phyloP scores from a whole-genome alignment of 2,113 vertebrate species.

The Capreolus pygargus region DNA sequence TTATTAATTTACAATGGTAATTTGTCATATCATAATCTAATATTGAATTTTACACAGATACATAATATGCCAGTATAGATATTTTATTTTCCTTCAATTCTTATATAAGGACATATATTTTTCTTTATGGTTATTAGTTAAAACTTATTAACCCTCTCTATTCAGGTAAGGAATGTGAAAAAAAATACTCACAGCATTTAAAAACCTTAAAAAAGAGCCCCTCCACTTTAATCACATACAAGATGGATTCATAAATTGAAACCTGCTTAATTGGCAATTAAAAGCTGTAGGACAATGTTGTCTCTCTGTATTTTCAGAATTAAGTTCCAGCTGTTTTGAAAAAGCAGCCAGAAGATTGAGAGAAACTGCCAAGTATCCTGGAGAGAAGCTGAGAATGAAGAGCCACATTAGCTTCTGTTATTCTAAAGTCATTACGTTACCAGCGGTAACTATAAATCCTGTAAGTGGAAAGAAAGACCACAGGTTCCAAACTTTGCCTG shows the following conservation, averaged over 20 bases:
- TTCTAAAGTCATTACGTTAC: neutral
- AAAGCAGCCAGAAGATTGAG: constrained; percentile 63
- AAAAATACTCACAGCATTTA: neutral
- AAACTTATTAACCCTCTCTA: neutral
- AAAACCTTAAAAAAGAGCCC: neutral
- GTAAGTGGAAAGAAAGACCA: neutral
- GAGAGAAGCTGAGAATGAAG: constrained; percentile 51
- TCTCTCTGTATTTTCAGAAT: constrained; percentile 55
- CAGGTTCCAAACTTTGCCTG: neutral
- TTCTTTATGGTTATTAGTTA: neutral
- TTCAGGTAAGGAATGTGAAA: neutral
- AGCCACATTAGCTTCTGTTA: constrained; percentile 47
- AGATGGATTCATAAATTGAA: constrained; percentile 57
- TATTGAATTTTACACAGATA: neutral
- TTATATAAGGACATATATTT: neutral
- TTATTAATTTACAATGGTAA: neutral
- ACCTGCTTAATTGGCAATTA: constrained; percentile 60
- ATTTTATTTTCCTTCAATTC: neutral
- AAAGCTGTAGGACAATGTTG: constrained; percentile 57
- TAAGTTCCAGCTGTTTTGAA: constrained; percentile 68
- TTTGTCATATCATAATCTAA: neutral
- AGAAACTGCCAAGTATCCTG: constrained; percentile 52
- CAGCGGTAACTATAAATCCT: constrained; percentile 32
- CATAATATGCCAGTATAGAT: neutral
- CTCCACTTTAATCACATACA: neutral